Percentiles rank a stretch among this genome's conserved stretches.
Evolutionary conservation across 2,888 invertebrate species (phyloP).

Genomic region (Sarcophaga caerulescens): DNA sequence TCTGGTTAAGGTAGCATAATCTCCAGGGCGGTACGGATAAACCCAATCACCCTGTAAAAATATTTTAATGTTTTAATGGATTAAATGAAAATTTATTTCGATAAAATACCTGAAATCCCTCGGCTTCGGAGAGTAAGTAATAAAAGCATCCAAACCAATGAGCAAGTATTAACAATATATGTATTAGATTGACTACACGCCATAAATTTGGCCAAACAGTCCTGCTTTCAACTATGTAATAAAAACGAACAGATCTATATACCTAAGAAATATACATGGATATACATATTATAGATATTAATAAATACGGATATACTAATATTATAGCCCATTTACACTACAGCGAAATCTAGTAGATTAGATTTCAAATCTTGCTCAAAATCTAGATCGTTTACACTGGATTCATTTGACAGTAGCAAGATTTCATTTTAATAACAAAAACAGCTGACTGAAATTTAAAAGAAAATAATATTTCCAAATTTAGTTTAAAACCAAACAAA

Average conservation of each 20-base stretch:
- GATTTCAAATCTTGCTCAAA: no score
- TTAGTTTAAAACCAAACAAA: no score
- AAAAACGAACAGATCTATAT: conserved; percentile 95
- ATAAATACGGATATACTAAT: neutral
- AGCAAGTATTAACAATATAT: conserved; percentile 95
- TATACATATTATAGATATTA: neutral
- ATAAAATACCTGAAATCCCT: conserved; percentile 87
- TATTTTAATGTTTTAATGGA: conserved; percentile 59
- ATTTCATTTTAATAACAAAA: no score
- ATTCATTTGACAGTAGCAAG: no score
- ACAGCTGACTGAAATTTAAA: no score
- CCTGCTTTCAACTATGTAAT: conserved; percentile 97
- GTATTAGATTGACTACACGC: conserved; percentile 96
- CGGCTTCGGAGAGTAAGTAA: conserved; percentile 95
- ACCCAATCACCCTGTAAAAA: conserved; percentile 90
- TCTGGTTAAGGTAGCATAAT: conserved; percentile 93
- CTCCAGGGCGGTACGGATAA: conserved; percentile 92
- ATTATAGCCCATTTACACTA: no score
- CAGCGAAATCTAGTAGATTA: no score
- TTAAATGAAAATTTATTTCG: neutral
- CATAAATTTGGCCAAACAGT: conserved; percentile 98
- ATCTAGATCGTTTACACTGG: no score
- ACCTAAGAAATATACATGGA: conserved; percentile 82
- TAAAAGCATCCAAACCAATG: conserved; percentile 99
- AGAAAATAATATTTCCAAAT: no score